phyloP scores from a whole-genome alignment of 2,888 invertebrate species.

The Lamellibrachia columna region DNA sequence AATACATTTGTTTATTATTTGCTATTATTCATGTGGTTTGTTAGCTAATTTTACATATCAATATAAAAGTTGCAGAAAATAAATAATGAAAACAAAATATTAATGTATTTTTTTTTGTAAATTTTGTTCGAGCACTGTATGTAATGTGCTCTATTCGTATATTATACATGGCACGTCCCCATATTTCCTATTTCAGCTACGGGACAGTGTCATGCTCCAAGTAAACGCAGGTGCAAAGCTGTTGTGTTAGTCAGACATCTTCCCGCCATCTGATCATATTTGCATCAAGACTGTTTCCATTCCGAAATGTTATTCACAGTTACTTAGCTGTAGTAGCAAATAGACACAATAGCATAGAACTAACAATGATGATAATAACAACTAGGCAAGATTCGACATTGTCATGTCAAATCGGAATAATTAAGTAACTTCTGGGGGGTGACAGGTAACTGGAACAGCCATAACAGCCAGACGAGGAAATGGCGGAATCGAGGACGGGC shows the following conservation, averaged over 20 bases:
- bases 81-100: not conserved
- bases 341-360: not conserved
- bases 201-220: not conserved
- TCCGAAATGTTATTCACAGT: not conserved
- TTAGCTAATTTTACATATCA: no score
- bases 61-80: no score
- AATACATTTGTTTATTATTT: no score
- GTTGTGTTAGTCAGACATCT: not conserved
- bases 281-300: not conserved
- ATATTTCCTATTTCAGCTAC: slow-evolving; percentile 27
- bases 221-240: not conserved
- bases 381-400: not conserved
- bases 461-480: not conserved
- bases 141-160: no score
- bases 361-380: not conserved
- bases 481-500: not conserved
- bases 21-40: no score
- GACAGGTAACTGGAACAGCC: not conserved
- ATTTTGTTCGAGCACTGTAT: no score
- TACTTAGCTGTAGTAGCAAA: not conserved
- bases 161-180: no score
- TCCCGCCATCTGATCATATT: not conserved
- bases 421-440: not conserved
- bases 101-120: no score
- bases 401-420: not conserved